These are phyloP conservation scores for Drosophila ogumai DNA, from an alignment of 1,140 invertebrate genomes.

Conservation along the genomic window DNA sequence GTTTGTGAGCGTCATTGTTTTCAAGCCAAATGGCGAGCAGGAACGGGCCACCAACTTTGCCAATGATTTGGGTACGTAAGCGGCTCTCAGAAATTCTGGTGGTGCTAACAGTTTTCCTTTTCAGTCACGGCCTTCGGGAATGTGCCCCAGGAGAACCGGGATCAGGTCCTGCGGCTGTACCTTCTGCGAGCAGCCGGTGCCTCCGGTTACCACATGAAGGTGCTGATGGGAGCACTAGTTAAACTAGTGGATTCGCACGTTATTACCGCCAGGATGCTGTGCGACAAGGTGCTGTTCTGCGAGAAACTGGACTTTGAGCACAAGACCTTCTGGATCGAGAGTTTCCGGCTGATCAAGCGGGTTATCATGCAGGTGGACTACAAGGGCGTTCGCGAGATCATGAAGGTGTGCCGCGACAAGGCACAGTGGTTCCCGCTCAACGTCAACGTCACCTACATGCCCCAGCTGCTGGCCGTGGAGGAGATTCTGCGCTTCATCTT, in stretches of 20 bases:
- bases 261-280: slow-evolving; percentile 87
- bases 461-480: slow-evolving; percentile 92
- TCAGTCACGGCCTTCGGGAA: slow-evolving; percentile 85
- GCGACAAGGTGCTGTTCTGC: slow-evolving; percentile 92
- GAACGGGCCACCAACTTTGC: slow-evolving; percentile 88
- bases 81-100: background rate
- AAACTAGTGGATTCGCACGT: slow-evolving; percentile 89
- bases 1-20: slow-evolving; percentile 93
- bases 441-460: slow-evolving; percentile 91
- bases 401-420: slow-evolving; percentile 96
- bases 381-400: slow-evolving; percentile 96
- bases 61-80: slow-evolving; percentile 86
- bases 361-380: slow-evolving; percentile 97
- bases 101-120: background rate
- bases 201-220: slow-evolving; percentile 90
- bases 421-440: slow-evolving; percentile 91
- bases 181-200: slow-evolving; percentile 89
- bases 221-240: slow-evolving; percentile 90
- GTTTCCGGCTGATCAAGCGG: slow-evolving; percentile 93
- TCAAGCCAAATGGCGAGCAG: slow-evolving; percentile 89
- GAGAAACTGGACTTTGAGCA: slow-evolving; percentile 92
- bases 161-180: slow-evolving; percentile 89
- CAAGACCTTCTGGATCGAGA: slow-evolving; percentile 94
- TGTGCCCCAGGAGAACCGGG: slow-evolving; percentile 89
- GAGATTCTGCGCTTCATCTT: slow-evolving; percentile 95